Conservation (phyloP, 2,113 vertebrate genomes). For the Hepsetus odoe region DNA sequence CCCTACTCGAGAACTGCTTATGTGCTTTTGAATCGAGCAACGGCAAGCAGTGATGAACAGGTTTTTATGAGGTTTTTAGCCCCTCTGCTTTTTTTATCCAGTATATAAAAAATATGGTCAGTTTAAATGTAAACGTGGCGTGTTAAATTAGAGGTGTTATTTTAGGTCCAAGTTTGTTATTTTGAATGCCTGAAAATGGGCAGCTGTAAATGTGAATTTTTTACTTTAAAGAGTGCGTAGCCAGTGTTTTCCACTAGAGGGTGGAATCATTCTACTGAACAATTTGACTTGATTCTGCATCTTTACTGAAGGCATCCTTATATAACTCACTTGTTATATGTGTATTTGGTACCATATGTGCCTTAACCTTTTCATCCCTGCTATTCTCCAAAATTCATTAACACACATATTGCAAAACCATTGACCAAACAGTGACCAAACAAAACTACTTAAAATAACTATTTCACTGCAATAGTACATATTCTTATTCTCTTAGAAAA, state of each 20-base stretch:
- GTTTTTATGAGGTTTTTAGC: too few species aligned
- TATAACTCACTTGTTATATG: background rate
- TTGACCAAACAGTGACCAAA: background rate
- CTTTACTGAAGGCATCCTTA: too few species aligned
- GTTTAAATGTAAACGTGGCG: too few species aligned
- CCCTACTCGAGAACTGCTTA: too few species aligned
- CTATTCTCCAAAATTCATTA: constrained; percentile 1
- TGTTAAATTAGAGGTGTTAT: too few species aligned
- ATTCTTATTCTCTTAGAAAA: too few species aligned
- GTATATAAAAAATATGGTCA: too few species aligned
- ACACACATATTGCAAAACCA: background rate
- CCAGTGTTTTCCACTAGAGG: constrained; percentile 24
- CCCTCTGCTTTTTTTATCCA: too few species aligned
- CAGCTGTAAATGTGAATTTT: background rate
- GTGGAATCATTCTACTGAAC: background rate
- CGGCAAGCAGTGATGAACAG: too few species aligned
- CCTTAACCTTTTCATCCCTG: background rate
- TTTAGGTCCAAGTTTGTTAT: background rate
- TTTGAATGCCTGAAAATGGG: background rate
- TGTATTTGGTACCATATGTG: too few species aligned
- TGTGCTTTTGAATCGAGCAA: too few species aligned
- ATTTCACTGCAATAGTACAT: background rate
- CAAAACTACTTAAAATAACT: background rate
- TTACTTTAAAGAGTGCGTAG: background rate
- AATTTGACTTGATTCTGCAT: too few species aligned